phyloP scores from a whole-genome alignment of 2,888 invertebrate species.

The Venustoraphidia nigricollis region DNA sequence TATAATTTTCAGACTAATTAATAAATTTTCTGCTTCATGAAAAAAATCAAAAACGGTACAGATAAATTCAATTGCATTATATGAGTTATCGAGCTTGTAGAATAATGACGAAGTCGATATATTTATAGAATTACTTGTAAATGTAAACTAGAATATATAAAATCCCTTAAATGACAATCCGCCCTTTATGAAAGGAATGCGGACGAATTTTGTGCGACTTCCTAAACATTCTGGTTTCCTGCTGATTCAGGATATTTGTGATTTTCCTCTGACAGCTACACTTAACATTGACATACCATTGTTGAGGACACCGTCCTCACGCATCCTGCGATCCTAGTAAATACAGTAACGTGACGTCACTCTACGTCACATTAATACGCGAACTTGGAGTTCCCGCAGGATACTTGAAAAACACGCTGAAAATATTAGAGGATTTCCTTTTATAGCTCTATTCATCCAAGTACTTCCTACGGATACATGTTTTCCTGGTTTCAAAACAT shows the following conservation, averaged over 20 bases:
- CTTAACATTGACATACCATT: neutral
- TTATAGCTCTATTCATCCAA: neutral
- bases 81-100: no score
- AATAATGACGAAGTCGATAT: no score
- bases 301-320: neutral
- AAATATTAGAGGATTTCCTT: neutral
- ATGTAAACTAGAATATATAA: no score
- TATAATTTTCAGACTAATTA: no score
- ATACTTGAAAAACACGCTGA: neutral
- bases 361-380: no score
- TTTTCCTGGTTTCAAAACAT: slow-evolving; percentile 1
- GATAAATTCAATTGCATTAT: no score
- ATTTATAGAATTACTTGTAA: no score
- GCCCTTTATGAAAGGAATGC: no score
- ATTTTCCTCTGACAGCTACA: slow-evolving; percentile 5
- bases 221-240: slow-evolving; percentile 1
- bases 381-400: neutral
- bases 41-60: no score
- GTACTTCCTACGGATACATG: neutral
- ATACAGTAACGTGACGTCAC: neutral
- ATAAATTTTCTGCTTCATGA: no score
- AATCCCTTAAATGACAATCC: no score
- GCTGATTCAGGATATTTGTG: slow-evolving; percentile 6
- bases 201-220: neutral
- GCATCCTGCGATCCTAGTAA: neutral